Conservation (phyloP, 2,113 vertebrate species). For the Myrmecobius fasciatus region DNA sequence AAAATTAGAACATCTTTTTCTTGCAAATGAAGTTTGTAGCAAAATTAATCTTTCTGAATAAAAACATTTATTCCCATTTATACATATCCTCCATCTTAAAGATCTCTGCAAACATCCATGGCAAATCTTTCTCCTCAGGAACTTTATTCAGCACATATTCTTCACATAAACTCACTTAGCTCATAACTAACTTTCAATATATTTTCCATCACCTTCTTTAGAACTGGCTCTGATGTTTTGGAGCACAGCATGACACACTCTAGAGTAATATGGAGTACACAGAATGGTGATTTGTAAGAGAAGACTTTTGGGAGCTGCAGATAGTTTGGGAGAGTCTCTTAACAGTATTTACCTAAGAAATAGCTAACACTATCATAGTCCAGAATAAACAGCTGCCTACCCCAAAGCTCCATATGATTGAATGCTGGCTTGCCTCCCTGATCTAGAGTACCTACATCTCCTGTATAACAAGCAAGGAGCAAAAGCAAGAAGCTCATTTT, state of each 20-base stretch:
- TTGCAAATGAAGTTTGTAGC: slow-evolving; percentile 26
- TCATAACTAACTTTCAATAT: background rate
- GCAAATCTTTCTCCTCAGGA: background rate
- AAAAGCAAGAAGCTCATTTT: background rate
- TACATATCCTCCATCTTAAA: slow-evolving; percentile 30
- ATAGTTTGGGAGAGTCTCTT: background rate
- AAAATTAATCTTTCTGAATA: background rate
- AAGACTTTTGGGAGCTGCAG: background rate
- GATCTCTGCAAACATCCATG: background rate
- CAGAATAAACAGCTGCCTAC: background rate
- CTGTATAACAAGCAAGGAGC: background rate
- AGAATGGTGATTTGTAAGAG: background rate
- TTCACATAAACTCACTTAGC: slow-evolving; percentile 15
- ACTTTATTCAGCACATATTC: background rate
- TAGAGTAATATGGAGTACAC: background rate
- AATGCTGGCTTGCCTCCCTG: background rate
- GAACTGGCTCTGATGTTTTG: background rate
- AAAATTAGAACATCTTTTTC: background rate
- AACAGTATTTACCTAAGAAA: background rate
- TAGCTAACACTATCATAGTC: background rate
- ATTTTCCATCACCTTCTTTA: background rate
- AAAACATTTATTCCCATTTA: slow-evolving; percentile 18
- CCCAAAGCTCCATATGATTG: background rate
- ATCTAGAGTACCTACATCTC: background rate
- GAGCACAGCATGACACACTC: background rate